Base-by-base conservation (phyloP, 1,140 invertebrate genomes). In the Drosophila nigrodunni region DNA sequence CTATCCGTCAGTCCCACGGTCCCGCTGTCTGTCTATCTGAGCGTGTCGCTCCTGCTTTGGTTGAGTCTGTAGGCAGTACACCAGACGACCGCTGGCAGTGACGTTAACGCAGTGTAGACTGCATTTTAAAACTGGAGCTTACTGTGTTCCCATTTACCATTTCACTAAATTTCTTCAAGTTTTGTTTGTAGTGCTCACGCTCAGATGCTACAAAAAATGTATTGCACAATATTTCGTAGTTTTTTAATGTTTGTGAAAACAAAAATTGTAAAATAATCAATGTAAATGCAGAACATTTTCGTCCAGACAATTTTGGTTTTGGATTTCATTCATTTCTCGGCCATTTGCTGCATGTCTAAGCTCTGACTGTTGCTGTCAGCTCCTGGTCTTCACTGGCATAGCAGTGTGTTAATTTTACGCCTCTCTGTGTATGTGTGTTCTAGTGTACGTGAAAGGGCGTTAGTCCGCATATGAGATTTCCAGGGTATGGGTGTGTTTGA, bases 401-500 rank as follows among this genome's bases (percentile, higher is more conserved):
- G 82, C 68, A 77, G 79, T 88, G 82, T 87, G 82, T 87, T 87
- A 88, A 87, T 88, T 87, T 87, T 77, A 77, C 69, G 77, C 79
- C 69, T 67, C 34, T 75, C 37, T 54, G 41, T 41, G 47, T 30
- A 2, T 68, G 37, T 13, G 47, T 37, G 49, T 44, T 13, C 49
- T 18, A 13, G 67, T 59, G 52, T 30, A 30, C 39, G 9, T 47
- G 15, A 13, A 11, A 39, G 68, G 6, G 34, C 25, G 59, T 39
- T 41, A 7, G 41, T 25, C 8, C 35, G 54, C 59, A 34, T 58
- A 18, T 49, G 4, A 11, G 25, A n/a, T 11, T 49, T 2, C 50
- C 3, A 34, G 47, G 66, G 43, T 30, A 37, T 43, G 57, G 25
- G 25, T 66, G 41, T 44, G 71, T 58, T 59, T 65, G 39, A 54